These are phyloP conservation scores for Amphilophus citrinellus DNA, from an alignment of 2,113 vertebrate genomes.

Conservation along the genomic window DNA sequence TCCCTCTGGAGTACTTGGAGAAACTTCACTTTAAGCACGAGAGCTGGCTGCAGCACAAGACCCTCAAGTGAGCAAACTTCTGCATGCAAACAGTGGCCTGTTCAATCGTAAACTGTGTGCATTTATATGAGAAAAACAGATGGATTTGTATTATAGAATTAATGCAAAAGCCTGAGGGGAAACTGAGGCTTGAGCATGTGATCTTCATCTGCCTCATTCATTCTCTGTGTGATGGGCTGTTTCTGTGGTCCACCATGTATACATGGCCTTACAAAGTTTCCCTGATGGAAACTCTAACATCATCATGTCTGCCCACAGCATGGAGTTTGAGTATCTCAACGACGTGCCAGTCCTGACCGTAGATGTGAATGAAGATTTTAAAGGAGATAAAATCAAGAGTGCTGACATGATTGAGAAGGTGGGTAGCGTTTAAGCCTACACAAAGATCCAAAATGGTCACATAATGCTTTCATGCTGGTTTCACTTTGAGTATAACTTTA, in stretches of 20 bases:
- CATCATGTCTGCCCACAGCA: constrained; percentile 76
- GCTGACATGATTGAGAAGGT: constrained; percentile 93
- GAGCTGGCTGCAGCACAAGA: constrained; percentile 93
- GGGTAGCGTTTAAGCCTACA: background rate
- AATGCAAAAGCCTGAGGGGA: background rate
- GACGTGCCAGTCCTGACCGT: constrained; percentile 88
- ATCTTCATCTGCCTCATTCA: background rate
- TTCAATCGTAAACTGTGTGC: background rate
- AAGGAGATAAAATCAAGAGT: constrained; percentile 76
- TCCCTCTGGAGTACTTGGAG: constrained; percentile 94
- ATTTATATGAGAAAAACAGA: background rate
- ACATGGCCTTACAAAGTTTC: background rate
- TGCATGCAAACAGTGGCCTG: background rate
- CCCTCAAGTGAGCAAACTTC: constrained; percentile 82
- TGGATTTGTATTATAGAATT: constrained; percentile 13
- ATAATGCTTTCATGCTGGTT: background rate
- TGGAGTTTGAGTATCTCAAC: constrained; percentile 88
- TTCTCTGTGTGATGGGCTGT: background rate
- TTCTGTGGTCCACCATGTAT: background rate
- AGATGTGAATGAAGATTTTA: constrained; percentile 92
- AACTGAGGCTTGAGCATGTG: background rate
- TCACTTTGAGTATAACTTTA: background rate
- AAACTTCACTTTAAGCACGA: constrained; percentile 96
- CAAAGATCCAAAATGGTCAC: background rate
- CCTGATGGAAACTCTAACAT: background rate